A percentile compares a stretch with the other conserved stretches of the same genome.
phyloP scores from a whole-genome alignment of 2,797 vertebrate genomes.

The Betta splendens region DNA sequence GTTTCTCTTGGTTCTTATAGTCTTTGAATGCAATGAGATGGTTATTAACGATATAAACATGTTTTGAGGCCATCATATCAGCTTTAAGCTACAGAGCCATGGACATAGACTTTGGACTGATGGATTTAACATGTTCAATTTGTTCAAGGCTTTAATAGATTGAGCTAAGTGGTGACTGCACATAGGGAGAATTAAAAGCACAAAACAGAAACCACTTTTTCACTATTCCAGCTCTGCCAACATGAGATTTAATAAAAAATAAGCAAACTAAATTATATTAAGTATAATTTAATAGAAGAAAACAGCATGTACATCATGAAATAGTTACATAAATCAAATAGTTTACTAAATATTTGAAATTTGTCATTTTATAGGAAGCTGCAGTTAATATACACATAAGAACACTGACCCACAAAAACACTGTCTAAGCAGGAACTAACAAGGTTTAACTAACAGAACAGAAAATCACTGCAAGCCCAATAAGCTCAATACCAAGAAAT shows the following conservation, averaged over 20 bases:
- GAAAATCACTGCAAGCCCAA: too few relatives aligned
- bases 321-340: conserved; percentile 9
- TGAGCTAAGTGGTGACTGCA: conserved; percentile 19
- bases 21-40: neutral
- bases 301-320: conserved; percentile 38
- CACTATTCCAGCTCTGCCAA: conserved; percentile 11
- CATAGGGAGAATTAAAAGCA: conserved; percentile 8
- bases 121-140: conserved; percentile 6
- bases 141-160: conserved; percentile 7
- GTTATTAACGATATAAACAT: too few relatives aligned
- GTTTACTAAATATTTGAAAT: conserved; percentile 23
- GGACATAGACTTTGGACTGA: conserved; percentile 13
- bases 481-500: too few relatives aligned
- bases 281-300: conserved; percentile 15
- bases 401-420: too few relatives aligned
- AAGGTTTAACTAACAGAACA: too few relatives aligned
- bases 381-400: neutral
- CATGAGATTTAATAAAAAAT: conserved; percentile 24
- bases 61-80: conserved; percentile 11
- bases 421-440: too few relatives aligned
- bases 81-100: conserved; percentile 23
- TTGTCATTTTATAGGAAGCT: conserved; percentile 2
- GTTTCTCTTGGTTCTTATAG: neutral
- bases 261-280: conserved; percentile 22
- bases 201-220: neutral